Percentiles rank a stretch among this genome's conserved stretches.
These are phyloP conservation scores for Drosophila heteroneura DNA, from an alignment of 2,888 invertebrate genomes.

Conservation along the genomic window DNA sequence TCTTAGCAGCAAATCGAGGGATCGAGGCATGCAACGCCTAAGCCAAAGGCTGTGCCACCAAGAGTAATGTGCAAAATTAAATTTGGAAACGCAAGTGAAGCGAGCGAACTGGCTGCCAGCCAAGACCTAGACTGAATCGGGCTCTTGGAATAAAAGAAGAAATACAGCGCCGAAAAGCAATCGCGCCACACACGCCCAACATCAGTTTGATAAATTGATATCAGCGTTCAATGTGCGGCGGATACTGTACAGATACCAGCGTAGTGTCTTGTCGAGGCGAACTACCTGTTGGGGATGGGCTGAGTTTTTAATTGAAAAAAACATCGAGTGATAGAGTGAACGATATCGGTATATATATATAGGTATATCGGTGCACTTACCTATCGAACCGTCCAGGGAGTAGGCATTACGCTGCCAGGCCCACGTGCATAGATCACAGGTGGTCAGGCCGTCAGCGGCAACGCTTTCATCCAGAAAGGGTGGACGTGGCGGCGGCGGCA, in stretches of 20 bases:
- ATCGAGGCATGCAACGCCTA: slow-evolving; percentile 60
- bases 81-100: slow-evolving; percentile 69
- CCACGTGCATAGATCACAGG: slow-evolving; percentile 91
- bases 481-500: slow-evolving; percentile 89
- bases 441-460: slow-evolving; percentile 89
- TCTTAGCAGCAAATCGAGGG: slow-evolving; percentile 28
- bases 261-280: slow-evolving; percentile 49
- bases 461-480: slow-evolving; percentile 88
- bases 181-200: slow-evolving; percentile 82
- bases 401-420: slow-evolving; percentile 88
- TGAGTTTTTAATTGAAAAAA: slow-evolving; percentile 78
- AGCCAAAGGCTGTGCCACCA: slow-evolving; percentile 70
- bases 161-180: slow-evolving; percentile 74
- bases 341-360: background rate
- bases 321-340: background rate
- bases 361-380: slow-evolving; percentile 84
- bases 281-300: slow-evolving; percentile 38
- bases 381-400: slow-evolving; percentile 87
- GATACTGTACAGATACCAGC: slow-evolving; percentile 31
- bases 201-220: slow-evolving; percentile 85
- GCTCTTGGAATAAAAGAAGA: slow-evolving; percentile 7
- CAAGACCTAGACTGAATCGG: slow-evolving; percentile 3
- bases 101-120: slow-evolving; percentile 14
- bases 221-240: slow-evolving; percentile 82
- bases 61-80: slow-evolving; percentile 78